Evolutionary conservation across 2,888 invertebrate genomes (phyloP).

Genomic region (Pyrrhosoma nymphula): DNA sequence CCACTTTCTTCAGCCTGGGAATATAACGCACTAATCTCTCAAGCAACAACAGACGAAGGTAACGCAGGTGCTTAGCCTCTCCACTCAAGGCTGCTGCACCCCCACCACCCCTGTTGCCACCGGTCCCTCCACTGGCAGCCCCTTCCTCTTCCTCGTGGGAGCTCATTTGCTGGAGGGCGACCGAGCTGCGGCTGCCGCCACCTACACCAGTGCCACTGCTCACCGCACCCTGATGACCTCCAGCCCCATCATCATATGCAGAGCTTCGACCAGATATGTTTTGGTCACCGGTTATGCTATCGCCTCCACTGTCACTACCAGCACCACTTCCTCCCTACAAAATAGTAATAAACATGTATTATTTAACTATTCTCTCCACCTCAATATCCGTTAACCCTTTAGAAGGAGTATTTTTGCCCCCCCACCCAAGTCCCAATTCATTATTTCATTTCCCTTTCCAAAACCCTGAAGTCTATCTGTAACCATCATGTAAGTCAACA

Average conservation of each 20-base stretch:
- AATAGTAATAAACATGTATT: constrained; percentile 73
- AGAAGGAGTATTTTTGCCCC: no score
- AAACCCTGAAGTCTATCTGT: no score
- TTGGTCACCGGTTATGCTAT: constrained; percentile 92
- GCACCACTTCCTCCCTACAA: constrained; percentile 84
- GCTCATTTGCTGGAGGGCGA: constrained; percentile 71
- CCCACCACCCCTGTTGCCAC: constrained; percentile 76
- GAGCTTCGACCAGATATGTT: constrained; percentile 95
- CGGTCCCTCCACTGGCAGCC: constrained; percentile 75
- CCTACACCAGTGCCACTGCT: constrained; percentile 70
- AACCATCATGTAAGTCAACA: no score
- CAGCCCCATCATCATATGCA: constrained; percentile 67
- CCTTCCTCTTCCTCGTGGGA: constrained; percentile 77
- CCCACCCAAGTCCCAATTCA: no score
- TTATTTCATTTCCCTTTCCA: no score
- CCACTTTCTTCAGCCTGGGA: constrained; percentile 86
- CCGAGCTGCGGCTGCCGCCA: constrained; percentile 38
- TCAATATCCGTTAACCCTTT: no score
- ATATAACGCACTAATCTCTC: constrained; percentile 89
- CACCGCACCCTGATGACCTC: constrained; percentile 28
- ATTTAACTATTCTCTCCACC: not conserved
- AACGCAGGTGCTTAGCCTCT: constrained; percentile 77
- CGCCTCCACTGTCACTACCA: constrained; percentile 94
- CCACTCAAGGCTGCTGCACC: constrained; percentile 74
- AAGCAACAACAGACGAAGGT: constrained; percentile 84